Conservation (phyloP, 2,113 vertebrate genomes). For the Tenrec ecaudatus region DNA sequence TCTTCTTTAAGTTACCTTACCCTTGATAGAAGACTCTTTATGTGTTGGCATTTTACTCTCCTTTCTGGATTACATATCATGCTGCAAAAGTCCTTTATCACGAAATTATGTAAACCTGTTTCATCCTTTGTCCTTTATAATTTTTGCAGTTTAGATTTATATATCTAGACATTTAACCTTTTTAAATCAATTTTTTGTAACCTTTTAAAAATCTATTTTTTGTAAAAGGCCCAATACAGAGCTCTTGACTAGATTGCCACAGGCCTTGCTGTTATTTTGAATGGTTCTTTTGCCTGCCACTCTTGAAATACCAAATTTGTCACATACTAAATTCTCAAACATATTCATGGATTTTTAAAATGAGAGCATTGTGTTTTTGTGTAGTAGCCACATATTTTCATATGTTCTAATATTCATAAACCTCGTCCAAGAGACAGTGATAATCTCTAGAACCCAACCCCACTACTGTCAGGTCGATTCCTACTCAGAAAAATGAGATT, state of each 20-base stretch:
- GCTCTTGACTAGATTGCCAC: constrained; percentile 6
- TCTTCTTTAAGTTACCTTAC: no score
- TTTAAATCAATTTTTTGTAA: not conserved
- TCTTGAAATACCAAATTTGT: constrained; percentile 22
- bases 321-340: constrained; percentile 1
- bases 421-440: constrained; percentile 21
- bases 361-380: not conserved
- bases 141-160: not conserved
- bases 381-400: not conserved
- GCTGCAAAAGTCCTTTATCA: constrained; percentile 1
- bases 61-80: constrained; percentile 10
- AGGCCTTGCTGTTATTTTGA: constrained; percentile 35
- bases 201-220: constrained; percentile 9
- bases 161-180: constrained; percentile 27
- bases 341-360: constrained; percentile 11
- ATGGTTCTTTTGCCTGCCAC: constrained; percentile 2
- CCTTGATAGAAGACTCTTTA: no score
- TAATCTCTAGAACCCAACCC: not conserved
- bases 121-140: constrained; percentile 21
- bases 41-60: constrained; percentile 2
- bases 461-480: not conserved
- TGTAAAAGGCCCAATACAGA: not conserved
- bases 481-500: not conserved
- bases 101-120: constrained; percentile 13
- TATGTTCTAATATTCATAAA: constrained; percentile 3